Base-by-base conservation (phyloP, 2,888 invertebrate species). In the Bellardia pandia region DNA sequence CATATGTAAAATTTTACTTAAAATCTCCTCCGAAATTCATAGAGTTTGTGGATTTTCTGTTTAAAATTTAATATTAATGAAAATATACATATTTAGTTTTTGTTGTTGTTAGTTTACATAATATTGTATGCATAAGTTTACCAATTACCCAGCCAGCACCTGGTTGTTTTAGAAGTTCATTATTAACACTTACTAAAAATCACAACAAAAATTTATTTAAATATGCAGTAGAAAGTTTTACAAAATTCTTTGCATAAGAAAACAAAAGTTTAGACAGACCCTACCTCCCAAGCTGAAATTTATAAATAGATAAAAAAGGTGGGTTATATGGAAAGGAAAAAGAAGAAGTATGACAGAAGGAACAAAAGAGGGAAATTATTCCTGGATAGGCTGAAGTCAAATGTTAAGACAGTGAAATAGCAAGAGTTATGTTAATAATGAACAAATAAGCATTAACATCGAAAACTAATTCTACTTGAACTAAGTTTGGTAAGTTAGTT, bases 121-220 rank as follows among this genome's bases (percentile, higher is more conserved):
- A 76, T 76, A 66, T 66, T 2, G 53, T 53, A 66, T 66, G 76
- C 51, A 64, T 23, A 76, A 64, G 76, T 76, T 64, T 8, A 8
- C 37, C 11, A 13, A 53, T 16, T 23, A 60, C 14, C 14, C 30
- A 48, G 1, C 14, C 30, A 48, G 1, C 37, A 72, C 16, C 40
- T 40, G 40, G 13, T 72, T 72, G 40, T 56, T 37, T 53, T 66
- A 14, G 53, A 53, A 76, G 23, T 64, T 64, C 23, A 9, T 76
- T 76, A 40, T 23, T 30, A 53, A 78, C 23, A 78, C 58, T 16
- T 23, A 23, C 23, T 40, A 23, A 45, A 69, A 56, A 16, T 69
- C 37, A 48, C 45, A 69, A 56, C 37, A 60, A 8, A 23, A 69
- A 69, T 78, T 78, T 69, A 48, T 56, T 56, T 40, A 58, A 68